Conservation (phyloP, 2,888 invertebrate species). For the Allolobophora icterica region DNA sequence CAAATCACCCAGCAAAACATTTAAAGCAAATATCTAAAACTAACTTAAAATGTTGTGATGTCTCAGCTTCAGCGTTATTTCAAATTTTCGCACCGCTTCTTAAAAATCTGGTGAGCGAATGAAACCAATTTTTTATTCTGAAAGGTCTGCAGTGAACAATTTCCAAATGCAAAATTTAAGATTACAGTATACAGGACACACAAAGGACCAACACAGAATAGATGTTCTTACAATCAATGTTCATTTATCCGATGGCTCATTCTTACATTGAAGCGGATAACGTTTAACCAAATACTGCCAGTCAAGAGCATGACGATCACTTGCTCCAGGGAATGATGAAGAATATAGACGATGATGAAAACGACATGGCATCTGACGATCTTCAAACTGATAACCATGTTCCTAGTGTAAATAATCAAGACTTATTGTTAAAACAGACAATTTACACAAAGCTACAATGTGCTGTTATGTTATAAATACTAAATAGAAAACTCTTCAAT, state of each 20-base stretch:
- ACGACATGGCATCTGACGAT: background rate
- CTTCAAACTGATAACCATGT: slow-evolving; percentile 14
- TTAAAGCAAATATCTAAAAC: no score
- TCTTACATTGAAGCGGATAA: background rate
- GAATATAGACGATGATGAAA: slow-evolving; percentile 21
- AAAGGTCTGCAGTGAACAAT: background rate
- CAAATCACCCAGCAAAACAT: no score
- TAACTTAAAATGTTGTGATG: background rate
- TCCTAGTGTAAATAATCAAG: background rate
- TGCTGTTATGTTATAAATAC: background rate
- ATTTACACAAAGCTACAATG: background rate
- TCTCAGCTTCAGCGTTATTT: background rate
- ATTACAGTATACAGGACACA: background rate
- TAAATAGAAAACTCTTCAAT: background rate
- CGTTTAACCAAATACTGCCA: slow-evolving; percentile 24
- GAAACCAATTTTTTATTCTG: background rate
- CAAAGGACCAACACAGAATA: background rate
- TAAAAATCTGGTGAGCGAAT: background rate
- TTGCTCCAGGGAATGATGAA: slow-evolving; percentile 22
- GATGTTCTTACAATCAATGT: background rate
- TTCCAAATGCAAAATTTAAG: background rate
- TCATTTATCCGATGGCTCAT: background rate
- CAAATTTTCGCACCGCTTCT: background rate
- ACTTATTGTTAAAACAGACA: background rate
- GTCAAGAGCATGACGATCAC: background rate